A percentile compares a stretch with the other conserved stretches of the same genome.
Conservation (phyloP, 2,797 vertebrate species). For the Chelon labrosus region DNA sequence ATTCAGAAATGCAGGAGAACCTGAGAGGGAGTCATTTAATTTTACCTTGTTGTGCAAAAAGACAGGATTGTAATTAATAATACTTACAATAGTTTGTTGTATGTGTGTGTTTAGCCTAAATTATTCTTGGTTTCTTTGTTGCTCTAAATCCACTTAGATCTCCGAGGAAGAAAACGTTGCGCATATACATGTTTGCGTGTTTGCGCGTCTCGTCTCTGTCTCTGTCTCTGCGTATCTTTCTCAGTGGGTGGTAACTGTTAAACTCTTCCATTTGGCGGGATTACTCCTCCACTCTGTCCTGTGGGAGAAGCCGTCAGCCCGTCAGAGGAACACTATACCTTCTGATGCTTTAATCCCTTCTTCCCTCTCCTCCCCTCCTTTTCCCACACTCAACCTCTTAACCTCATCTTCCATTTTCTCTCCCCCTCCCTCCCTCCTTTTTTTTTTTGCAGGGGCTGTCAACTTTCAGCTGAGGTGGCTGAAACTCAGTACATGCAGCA, state of each 20-base stretch:
- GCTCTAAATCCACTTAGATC: neutral
- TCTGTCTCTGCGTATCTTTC: constrained; percentile 36
- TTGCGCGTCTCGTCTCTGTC: constrained; percentile 5
- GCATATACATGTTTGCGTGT: neutral
- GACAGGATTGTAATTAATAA: neutral
- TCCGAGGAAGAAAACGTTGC: constrained; percentile 2
- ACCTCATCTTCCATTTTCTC: constrained; percentile 55
- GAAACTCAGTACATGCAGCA: constrained; percentile 51
- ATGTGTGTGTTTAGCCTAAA: neutral
- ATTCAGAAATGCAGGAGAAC: neutral
- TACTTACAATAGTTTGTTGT: neutral
- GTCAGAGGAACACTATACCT: constrained; percentile 68
- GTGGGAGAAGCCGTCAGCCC: constrained; percentile 76
- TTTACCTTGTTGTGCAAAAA: no score
- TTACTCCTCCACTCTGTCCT: constrained; percentile 72
- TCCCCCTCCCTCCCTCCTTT: constrained; percentile 3
- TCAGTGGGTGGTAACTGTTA: constrained; percentile 78
- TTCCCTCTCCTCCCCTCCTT: constrained; percentile 54
- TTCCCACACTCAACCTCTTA: constrained; percentile 74
- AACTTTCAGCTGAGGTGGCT: constrained; percentile 73
- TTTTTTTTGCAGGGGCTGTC: constrained; percentile 50
- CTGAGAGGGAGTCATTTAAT: no score
- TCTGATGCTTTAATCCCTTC: constrained; percentile 79
- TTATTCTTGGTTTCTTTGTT: neutral
- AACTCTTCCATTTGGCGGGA: constrained; percentile 78